phyloP scores from a whole-genome alignment of 2,113 vertebrate genomes.

The Ginglymostoma cirratum region DNA sequence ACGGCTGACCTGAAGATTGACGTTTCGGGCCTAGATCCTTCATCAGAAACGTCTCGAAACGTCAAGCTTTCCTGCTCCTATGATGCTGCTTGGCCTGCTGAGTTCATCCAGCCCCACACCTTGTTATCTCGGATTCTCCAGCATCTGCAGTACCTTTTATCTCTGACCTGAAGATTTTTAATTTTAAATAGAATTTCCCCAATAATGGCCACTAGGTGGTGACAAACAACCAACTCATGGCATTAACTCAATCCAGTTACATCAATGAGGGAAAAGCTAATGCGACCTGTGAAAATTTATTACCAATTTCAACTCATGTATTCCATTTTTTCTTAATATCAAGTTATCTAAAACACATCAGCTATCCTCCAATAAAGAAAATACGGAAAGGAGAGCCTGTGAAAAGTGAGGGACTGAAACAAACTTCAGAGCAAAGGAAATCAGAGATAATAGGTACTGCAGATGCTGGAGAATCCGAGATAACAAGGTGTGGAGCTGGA shows the following conservation, averaged over 20 bases:
- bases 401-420: background rate
- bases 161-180: background rate
- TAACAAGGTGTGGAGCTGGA: too few species aligned
- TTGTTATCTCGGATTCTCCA: too few species aligned
- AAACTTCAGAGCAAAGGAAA: too few species aligned
- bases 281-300: background rate
- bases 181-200: background rate
- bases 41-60: too few species aligned
- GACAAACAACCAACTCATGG: background rate
- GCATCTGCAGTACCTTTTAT: too few species aligned
- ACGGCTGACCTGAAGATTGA: background rate
- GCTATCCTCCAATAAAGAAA: background rate
- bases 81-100: too few species aligned
- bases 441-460: too few species aligned
- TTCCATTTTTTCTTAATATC: background rate
- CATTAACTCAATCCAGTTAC: background rate
- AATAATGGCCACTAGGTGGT: constrained; percentile 17
- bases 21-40: too few species aligned
- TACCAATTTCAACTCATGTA: background rate
- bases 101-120: too few species aligned
- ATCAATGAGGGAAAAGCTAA: background rate
- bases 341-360: background rate
- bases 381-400: background rate
- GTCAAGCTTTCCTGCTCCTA: too few species aligned
- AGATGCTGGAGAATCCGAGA: too few species aligned